Evolutionary conservation across 2,888 invertebrate genomes (phyloP), one percentile per base, ranked within the genome.

Genomic region (Dynastes tityus): DNA sequence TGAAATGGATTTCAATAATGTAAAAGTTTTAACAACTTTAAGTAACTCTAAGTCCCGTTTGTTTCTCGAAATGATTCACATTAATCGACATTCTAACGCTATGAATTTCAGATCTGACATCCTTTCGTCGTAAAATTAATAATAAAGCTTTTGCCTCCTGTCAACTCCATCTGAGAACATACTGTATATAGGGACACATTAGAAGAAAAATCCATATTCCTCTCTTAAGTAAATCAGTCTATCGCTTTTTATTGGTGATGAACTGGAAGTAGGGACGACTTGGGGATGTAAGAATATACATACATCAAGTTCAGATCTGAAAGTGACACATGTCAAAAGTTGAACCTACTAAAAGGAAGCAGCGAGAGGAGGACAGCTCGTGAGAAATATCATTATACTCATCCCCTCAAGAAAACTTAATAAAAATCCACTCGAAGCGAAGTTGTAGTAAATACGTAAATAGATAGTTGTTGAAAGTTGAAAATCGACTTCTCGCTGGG

Each of bases 321-420:
- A 71, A 16, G 55, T 71, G 71, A 71, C 71, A 58, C 40, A 40
- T 71, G 71, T 71, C 71, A 71, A 71, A 71, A 71, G 32, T 71
- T 71, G 71, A 71, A 55, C 16, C 55, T 55, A 29, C 71, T 68
- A 58, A 71, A 71, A 71, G 55, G 71, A 45, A 55, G 49, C 58
- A 70, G 53, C 8, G 45, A 45, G 45, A 45, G 11, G 45, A 8
- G 45, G 45, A 45, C 45, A 45, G 11, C 45, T 16, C 70, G 29
- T 70, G 51, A 29, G 51, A 65, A 65, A 65, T 65, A 65, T 65
- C 65, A 45, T 45, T 45, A 45, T 22, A 65, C 37, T 65, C 65
- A 65, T 40, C 16, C 65, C 65, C 65, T 40, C n/a, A 65, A 65
- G 65, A 65, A 65, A 65, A 65, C 65, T 65, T 65, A 65, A 65